Evolutionary conservation across 2,888 invertebrate species (phyloP), one percentile per base, ranked within the genome.

Genomic region (Dicyrtoma fusca): DNA sequence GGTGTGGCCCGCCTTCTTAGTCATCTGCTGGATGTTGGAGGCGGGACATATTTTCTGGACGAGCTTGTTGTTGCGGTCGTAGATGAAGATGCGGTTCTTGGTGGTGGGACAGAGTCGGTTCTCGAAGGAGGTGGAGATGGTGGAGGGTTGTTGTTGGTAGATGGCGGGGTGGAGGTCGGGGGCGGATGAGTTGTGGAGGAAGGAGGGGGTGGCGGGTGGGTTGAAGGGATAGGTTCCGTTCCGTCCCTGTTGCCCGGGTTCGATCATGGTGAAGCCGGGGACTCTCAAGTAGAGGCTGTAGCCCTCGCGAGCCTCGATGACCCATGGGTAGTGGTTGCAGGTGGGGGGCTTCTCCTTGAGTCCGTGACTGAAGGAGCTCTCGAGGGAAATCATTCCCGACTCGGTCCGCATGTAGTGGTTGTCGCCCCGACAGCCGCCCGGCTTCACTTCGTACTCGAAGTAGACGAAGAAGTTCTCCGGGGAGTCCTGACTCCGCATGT

Each of bases 291-390:
- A 93, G 71, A 94, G 87, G 51, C 92, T 92, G 64, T 91, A 88
- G 82, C 92, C 92, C 75, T 90, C 88, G 75, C 91, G 88, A 1
- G 92, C 91, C 82, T 90, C 90, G 70, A 93, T 87, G 76, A 92
- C 85, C 90, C 92, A 93, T 3, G 93, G 92, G 72, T 89, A 84
- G 72, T 90, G 89, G n/a, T 88, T 88, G 84, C 91, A 91, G 6
- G 74, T 74, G 13, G 77, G 77, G 1, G 74, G 74, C 44, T 73
- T 74, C 19, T 77, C 76, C 45, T 75, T 71, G 17, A 75, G 72
- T 13, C 79, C 78, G 65, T 79, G 76, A 51, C 70, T 76, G 34
- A 77, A 79, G 11, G 75, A 74, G 42, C 78, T 78, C 62, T 80
- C 79, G 2, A 80, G 62, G 11, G 78, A 74, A 47, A 80, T 80